A percentile compares a stretch with the other conserved stretches of the same genome.
phyloP scores from a whole-genome alignment of 2,113 vertebrate genomes.

The Chinchilla lanigera region DNA sequence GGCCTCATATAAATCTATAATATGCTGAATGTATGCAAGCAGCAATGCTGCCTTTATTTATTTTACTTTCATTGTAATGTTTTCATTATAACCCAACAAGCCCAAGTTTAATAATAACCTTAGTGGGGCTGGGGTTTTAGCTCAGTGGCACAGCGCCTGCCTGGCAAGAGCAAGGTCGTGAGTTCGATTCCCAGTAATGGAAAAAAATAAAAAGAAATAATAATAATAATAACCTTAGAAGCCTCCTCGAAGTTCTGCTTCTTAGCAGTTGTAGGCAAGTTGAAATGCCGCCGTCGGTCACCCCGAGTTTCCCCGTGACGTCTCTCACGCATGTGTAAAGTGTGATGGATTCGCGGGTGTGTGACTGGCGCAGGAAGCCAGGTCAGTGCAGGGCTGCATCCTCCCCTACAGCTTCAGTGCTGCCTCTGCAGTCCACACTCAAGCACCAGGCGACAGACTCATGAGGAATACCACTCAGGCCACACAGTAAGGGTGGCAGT shows the following conservation, averaged over 20 bases:
- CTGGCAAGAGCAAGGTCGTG: no score
- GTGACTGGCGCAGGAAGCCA: neutral
- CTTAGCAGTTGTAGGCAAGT: neutral
- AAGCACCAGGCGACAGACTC: rapidly evolving
- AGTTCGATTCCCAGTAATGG: no score
- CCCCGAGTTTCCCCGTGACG: rapidly evolving
- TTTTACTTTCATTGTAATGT: neutral
- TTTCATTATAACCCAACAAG: neutral
- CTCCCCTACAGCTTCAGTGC: neutral
- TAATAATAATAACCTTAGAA: no score
- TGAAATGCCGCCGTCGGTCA: no score
- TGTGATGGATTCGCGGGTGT: neutral
- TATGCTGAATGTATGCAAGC: no score
- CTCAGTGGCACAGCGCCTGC: no score
- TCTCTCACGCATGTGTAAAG: neutral
- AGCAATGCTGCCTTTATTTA: rapidly evolving
- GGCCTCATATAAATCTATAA: neutral
- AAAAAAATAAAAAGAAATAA: no score
- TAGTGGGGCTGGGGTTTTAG: no score
- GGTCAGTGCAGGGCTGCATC: neutral
- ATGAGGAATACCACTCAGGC: no score
- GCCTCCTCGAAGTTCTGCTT: neutral
- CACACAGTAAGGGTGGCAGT: neutral
- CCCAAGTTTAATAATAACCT: neutral
- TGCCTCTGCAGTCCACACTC: neutral